Conservation (phyloP, 2,797 vertebrate genomes). For the Typhlichthys eigenmanni region DNA sequence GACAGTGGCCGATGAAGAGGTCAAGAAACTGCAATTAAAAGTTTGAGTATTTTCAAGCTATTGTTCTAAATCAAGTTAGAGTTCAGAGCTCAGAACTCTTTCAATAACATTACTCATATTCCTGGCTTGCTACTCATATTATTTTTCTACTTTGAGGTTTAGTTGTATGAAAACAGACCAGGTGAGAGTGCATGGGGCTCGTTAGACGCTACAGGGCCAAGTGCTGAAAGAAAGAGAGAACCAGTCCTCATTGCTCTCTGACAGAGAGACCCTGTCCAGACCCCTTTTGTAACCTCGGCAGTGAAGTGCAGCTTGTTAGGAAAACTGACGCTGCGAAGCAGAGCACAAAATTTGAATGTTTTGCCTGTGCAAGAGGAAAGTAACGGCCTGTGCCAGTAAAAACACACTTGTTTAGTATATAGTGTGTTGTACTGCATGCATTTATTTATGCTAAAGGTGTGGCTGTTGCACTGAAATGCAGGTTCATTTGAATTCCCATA, state of each 20-base stretch:
- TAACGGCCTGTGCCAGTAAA: slow-evolving; percentile 70
- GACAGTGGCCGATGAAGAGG: slow-evolving; percentile 2
- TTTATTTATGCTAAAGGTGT: slow-evolving; percentile 53
- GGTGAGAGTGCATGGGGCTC: slow-evolving; percentile 59
- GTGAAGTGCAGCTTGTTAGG: slow-evolving; percentile 73
- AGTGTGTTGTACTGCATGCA: slow-evolving; percentile 55
- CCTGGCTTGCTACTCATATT: not conserved
- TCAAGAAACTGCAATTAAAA: not conserved
- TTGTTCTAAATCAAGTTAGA: slow-evolving; percentile 15
- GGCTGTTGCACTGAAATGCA: slow-evolving; percentile 21
- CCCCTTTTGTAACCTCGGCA: slow-evolving; percentile 58
- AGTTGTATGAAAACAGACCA: slow-evolving; percentile 67
- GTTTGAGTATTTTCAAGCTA: not conserved
- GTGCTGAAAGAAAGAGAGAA: slow-evolving; percentile 62
- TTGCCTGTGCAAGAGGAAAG: slow-evolving; percentile 73
- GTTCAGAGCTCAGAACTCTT: slow-evolving; percentile 9
- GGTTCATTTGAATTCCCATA: slow-evolving; percentile 13
- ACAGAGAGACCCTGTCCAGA: slow-evolving; percentile 79
- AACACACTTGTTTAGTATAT: slow-evolving; percentile 15
- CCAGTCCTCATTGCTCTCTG: slow-evolving; percentile 61
- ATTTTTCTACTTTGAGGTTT: slow-evolving; percentile 5
- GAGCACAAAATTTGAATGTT: slow-evolving; percentile 79
- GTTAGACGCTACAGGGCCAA: slow-evolving; percentile 27
- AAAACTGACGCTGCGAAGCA: slow-evolving; percentile 75
- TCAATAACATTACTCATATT: slow-evolving; percentile 1